Conservation (phyloP, 2,888 invertebrate genomes). For the Diarsia brunnea region DNA sequence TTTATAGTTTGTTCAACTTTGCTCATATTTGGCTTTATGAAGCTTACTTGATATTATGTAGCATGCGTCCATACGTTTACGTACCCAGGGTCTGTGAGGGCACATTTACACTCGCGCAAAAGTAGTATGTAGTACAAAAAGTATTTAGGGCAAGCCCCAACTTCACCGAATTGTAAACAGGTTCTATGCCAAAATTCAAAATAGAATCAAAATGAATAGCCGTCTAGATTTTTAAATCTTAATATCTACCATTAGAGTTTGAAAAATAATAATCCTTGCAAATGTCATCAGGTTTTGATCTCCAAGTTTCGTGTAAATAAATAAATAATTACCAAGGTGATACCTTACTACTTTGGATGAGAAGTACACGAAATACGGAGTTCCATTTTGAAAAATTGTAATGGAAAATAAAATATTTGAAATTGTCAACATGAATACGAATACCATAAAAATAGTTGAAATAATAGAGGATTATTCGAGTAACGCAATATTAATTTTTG, state of each 20-base stretch:
- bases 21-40: too few relatives aligned
- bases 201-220: slow-evolving; percentile 30
- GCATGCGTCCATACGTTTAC: not conserved
- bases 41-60: too few relatives aligned
- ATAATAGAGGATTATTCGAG: slow-evolving; percentile 64
- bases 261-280: slow-evolving; percentile 26
- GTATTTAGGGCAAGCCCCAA: not conserved
- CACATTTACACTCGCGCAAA: too few relatives aligned
- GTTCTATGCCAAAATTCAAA: slow-evolving; percentile 6
- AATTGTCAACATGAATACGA: slow-evolving; percentile 35
- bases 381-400: slow-evolving; percentile 37
- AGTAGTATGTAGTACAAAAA: too few relatives aligned
- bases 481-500: slow-evolving; percentile 72
- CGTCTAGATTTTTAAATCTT: slow-evolving; percentile 54
- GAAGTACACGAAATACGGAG: slow-evolving; percentile 46
- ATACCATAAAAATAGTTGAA: slow-evolving; percentile 62
- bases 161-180: slow-evolving; percentile 2
- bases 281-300: slow-evolving; percentile 55
- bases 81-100: too few relatives aligned
- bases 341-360: slow-evolving; percentile 58
- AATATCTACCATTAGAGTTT: slow-evolving; percentile 21
- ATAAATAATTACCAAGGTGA: slow-evolving; percentile 80
- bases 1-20: too few relatives aligned
- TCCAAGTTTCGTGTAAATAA: slow-evolving; percentile 63
- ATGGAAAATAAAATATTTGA: slow-evolving; percentile 35